Base-by-base conservation (phyloP, 1,140 invertebrate genomes). In the Drosophila sechellia region DNA sequence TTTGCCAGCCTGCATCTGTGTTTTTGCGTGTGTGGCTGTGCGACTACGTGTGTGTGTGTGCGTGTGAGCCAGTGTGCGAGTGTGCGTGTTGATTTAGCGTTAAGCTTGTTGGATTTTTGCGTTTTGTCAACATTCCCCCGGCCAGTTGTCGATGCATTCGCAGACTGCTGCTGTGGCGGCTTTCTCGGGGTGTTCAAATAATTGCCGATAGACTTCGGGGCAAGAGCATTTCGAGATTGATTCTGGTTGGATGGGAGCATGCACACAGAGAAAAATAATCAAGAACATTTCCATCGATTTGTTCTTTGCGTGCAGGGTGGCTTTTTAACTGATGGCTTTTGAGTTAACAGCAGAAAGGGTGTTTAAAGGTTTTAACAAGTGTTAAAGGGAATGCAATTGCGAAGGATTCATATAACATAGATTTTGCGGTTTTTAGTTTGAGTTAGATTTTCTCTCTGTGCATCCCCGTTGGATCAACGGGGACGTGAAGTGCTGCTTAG, bases 31-130 rank as follows among this genome's bases (percentile, higher is more conserved):
- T 45, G 34, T 35, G 46, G 22, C 20, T 34, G 39, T 31, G 49
- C 34, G 17, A 34, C 1, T 12, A 15, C 45, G 42, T 48, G 49
- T 54, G 40, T 53, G 58, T 54, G 59, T 72, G 52, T 58, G 64
- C 71, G 83, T 74, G 37, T 10, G 27, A 27, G 46, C 31, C 25
- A 27, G 42, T 50, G 46, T 52, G 49, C 58, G 48, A 55, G 58
- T 54, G 59, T 72, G 52, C 61, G 64, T 75, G 83, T 74, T 86
- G 84, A 79, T 83, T 86, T 81, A 89, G 75, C 84, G 84, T 79
- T 86, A 86, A 86, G 84, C 84, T 79, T 83, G 79, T 89, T 86
- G 83, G 66, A 83, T 77, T 86, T 86, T 83, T 65, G 83, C 83
- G 76, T 87, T 89, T 83, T 86, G 83, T 86, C 83, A 86, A 86